Percentiles rank a stretch among this genome's conserved stretches.
phyloP scores from a whole-genome alignment of 2,888 invertebrate genomes.

The Parapristionchus giblindavisi region DNA sequence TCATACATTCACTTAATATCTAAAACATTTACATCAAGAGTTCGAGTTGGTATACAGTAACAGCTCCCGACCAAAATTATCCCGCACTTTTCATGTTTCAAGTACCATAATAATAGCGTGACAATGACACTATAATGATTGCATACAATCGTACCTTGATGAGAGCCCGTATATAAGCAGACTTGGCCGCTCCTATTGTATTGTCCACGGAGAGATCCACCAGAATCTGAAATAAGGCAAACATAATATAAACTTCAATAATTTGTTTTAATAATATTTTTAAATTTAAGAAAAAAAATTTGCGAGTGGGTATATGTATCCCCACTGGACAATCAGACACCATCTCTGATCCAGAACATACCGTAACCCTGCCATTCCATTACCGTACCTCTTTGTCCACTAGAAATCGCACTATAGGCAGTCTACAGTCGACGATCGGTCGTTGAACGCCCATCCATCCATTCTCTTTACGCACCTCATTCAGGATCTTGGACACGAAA shows the following conservation, averaged over 20 bases:
- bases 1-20: no score
- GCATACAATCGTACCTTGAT: slow-evolving; percentile 8
- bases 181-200: slow-evolving; percentile 42
- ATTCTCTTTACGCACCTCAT: slow-evolving; percentile 40
- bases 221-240: slow-evolving; percentile 30
- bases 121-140: neutral
- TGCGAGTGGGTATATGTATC: no score
- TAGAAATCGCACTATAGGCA: slow-evolving; percentile 45
- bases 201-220: slow-evolving; percentile 46
- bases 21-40: no score
- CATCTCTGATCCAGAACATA: neutral
- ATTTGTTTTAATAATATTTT: neutral
- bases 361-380: neutral
- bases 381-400: slow-evolving; percentile 37
- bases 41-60: no score
- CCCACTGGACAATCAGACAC: neutral
- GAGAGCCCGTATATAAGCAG: slow-evolving; percentile 39
- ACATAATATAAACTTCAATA: neutral
- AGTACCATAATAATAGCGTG: no score
- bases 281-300: neutral
- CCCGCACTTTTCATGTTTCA: no score
- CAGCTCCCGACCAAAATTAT: no score
- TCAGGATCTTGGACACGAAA: slow-evolving; percentile 42
- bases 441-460: slow-evolving; percentile 43
- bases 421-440: slow-evolving; percentile 44